Base-by-base conservation (phyloP, 2,113 vertebrate genomes). In the Jaculus jaculus region DNA sequence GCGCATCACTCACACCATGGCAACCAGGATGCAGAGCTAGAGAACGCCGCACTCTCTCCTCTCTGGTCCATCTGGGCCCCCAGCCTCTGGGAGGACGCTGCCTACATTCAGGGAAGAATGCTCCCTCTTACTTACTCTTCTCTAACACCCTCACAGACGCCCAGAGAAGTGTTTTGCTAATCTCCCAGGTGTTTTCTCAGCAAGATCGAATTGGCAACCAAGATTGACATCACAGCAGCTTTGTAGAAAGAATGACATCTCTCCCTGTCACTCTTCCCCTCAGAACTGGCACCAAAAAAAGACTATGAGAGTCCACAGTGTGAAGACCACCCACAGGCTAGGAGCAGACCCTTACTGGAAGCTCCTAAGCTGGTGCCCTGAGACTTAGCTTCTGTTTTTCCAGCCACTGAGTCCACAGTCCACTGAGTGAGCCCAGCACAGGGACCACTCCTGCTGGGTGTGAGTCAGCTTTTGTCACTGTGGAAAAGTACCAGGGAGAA, bases 331-430 rank as follows among this genome's bases (percentile, higher is more conserved):
- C 0, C 0, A 47, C 34, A 65, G 54, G 54, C 4, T 61, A 34
- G 63, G 61, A 20, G 17, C 28, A 28, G 2, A 24, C 7, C 18
- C 73, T 42, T 16, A 2, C 20, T 13, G 6, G n/a, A 34, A 47
- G 0, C 20, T 3, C 28, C 1, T 18, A 1, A 0, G 20, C 47
- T 8, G 23, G n/a, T 8, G 11, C 65, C 47, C 63, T 11, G 28
- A 3, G 7, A 42, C 37, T 0, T 0, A 51, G 11, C 17, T 72
- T 7, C 21, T 61, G 42, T 47, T 47, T 32, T 21, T 37, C 5
- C 37, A 77, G 71, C 23, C 3, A 4, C 65, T 3, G 10, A n/a
- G 18, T 73, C 3, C 15, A 0, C 0, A 6, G 54, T 2, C 8
- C 37, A 16, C 37, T n/a, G 77, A 21, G 72, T 21, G 8, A 6